Evolutionary conservation across 2,113 vertebrate genomes (phyloP).

Genomic region (Trematocara nigrifrons): DNA sequence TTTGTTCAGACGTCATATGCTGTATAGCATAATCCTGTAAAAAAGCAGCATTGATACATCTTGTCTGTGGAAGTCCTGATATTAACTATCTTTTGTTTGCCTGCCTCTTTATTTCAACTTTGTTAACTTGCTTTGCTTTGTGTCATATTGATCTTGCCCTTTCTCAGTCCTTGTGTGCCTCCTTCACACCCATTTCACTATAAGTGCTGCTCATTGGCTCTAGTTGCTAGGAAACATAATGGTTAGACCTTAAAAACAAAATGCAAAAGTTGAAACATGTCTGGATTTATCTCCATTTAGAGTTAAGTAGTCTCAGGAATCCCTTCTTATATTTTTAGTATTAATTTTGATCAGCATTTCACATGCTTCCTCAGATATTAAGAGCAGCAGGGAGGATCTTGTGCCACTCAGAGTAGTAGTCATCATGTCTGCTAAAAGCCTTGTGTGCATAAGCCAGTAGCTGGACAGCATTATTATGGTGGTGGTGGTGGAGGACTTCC

Average conservation of each 20-base stretch:
- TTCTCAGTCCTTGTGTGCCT: background rate
- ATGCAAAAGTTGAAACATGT: background rate
- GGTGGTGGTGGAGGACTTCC: conserved; percentile 19
- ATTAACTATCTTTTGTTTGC: background rate
- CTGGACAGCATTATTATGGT: background rate
- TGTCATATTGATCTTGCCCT: conserved; percentile 8
- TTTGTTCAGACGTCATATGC: background rate
- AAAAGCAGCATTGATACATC: background rate
- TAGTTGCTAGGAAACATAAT: conserved; percentile 24
- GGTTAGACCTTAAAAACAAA: background rate
- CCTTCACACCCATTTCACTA: background rate
- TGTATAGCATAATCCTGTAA: background rate
- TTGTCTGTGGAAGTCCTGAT: background rate
- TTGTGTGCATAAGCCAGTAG: background rate
- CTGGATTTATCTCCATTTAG: background rate
- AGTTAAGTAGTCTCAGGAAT: background rate
- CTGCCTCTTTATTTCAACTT: conserved; percentile 29
- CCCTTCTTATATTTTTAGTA: background rate
- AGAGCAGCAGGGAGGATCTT: background rate
- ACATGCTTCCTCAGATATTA: background rate
- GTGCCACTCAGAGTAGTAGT: background rate
- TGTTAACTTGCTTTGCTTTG: conserved; percentile 56
- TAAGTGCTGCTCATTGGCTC: background rate
- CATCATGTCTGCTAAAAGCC: conserved; percentile 28
- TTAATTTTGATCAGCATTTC: background rate